Base-by-base conservation (phyloP, 2,113 vertebrate genomes). In the Scartelaos histophorus region DNA sequence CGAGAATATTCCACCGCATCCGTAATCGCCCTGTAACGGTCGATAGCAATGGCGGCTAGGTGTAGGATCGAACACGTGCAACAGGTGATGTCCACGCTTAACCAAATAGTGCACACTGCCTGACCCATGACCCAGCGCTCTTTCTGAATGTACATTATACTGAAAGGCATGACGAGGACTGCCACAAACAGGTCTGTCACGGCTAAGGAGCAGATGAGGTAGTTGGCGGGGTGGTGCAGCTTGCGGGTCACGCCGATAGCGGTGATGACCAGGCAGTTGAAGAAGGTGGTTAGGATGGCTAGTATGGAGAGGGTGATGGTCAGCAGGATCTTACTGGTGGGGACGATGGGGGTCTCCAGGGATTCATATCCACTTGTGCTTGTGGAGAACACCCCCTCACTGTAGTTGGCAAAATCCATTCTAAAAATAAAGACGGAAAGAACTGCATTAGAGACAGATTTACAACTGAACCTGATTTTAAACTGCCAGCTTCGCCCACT, bases 11-110 rank as follows among this genome's bases (percentile, higher is more conserved):
- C 97, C 78, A 99, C 96, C 0, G 98, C 97, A 16, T 99, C 95
- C 0, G 97, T 99, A 78, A 99, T 99, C 0, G 98, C 97, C 53
- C 95, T 88, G 85, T 99, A 98, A 1, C 97, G 93, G 89, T 99
- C 97, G 80, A 98, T 86, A 67, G 98, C 98, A 0, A 99, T 99
- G 0, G 95, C 95, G 0, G 98, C 95, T 12, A 99, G 95, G 71
- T 99, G 98, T 67, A 99, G 76, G 87, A 99, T 99, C 76, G 98
- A 99, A 69, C 98, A 99, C 0, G 97, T 99, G 90, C 98, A 99
- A 79, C 98, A 99, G 0, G 95, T 98, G 58, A 99, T 95, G 74
- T 99, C 98, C 69, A 98, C 94, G 0, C 96, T 97, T 73, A 99
- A 88, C 96, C 96, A 99, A 56, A 99, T 92, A 84, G 97, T 96